Percentiles rank a stretch among this genome's conserved stretches.
phyloP scores from a whole-genome alignment of 2,888 invertebrate genomes.

The Stratiomys singularior region DNA sequence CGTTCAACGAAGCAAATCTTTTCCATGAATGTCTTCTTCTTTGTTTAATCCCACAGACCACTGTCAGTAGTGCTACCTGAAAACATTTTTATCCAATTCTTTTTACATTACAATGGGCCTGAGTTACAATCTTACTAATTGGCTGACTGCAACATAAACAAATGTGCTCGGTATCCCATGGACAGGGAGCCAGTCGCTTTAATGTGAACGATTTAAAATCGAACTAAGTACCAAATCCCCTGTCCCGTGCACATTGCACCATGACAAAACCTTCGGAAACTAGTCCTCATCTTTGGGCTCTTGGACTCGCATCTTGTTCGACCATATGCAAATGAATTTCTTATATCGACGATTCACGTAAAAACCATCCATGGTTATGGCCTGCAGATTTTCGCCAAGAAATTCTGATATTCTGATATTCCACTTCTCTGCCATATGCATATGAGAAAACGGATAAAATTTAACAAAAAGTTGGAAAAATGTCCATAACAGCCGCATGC shows the following conservation, averaged over 20 bases:
- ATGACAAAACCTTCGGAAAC: constrained; percentile 30
- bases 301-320: constrained; percentile 28
- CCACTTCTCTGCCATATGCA: constrained; percentile 34
- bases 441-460: constrained; percentile 43
- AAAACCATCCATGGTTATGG: constrained; percentile 45
- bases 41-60: neutral
- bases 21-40: constrained; percentile 28
- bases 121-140: constrained; percentile 65
- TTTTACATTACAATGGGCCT: constrained; percentile 42
- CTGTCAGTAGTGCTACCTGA: constrained; percentile 36
- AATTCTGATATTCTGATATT: constrained; percentile 38
- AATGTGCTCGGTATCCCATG: constrained; percentile 57
- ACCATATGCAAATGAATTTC: constrained; percentile 46
- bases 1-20: constrained; percentile 38
- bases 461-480: constrained; percentile 29
- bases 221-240: constrained; percentile 33
- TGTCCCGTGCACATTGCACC: neutral
- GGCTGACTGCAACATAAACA: constrained; percentile 67
- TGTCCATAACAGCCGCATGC: neutral
- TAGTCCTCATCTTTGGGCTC: constrained; percentile 34
- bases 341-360: constrained; percentile 36
- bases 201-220: constrained; percentile 48
- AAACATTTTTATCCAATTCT: constrained; percentile 42
- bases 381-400: constrained; percentile 44
- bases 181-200: constrained; percentile 35